Evolutionary conservation across 2,888 invertebrate species (phyloP).

Genomic region (Seladonia tumulorum): DNA sequence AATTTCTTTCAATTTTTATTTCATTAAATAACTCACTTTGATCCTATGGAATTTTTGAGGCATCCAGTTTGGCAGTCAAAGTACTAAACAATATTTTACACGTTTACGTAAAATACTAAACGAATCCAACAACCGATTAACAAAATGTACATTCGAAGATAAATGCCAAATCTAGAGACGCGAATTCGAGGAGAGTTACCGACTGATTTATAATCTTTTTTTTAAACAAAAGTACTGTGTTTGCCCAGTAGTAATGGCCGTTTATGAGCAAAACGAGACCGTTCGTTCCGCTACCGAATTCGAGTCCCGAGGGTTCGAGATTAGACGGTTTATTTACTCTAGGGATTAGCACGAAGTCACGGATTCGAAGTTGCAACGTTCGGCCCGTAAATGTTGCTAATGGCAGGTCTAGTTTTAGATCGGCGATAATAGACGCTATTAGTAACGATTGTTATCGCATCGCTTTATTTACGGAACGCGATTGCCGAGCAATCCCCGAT

Average conservation of each 20-base stretch:
- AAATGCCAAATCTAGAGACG: too few species aligned
- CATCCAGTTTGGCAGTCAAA: too few species aligned
- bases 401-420: background rate
- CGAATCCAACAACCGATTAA: too few species aligned
- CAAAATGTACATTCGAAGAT: too few species aligned
- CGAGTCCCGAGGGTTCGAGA: background rate
- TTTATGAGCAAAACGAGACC: background rate
- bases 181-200: background rate
- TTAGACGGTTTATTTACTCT: background rate
- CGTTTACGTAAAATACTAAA: too few species aligned
- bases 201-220: background rate
- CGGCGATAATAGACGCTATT: slow-evolving; percentile 15
- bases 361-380: background rate
- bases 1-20: too few species aligned
- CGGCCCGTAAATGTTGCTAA: background rate
- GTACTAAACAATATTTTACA: too few species aligned
- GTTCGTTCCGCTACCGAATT: background rate
- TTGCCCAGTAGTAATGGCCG: background rate
- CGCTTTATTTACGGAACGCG: slow-evolving; percentile 27
- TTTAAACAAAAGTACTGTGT: background rate
- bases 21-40: too few species aligned
- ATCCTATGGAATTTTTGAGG: too few species aligned
- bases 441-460: slow-evolving; percentile 22
- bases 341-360: background rate
- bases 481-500: background rate